A percentile compares a stretch with the other conserved stretches of the same genome.
These are phyloP conservation scores for Tethya wilhelma DNA, from an alignment of 37 sponge, comb jelly and placozoan genomes.

Conservation along the genomic window DNA sequence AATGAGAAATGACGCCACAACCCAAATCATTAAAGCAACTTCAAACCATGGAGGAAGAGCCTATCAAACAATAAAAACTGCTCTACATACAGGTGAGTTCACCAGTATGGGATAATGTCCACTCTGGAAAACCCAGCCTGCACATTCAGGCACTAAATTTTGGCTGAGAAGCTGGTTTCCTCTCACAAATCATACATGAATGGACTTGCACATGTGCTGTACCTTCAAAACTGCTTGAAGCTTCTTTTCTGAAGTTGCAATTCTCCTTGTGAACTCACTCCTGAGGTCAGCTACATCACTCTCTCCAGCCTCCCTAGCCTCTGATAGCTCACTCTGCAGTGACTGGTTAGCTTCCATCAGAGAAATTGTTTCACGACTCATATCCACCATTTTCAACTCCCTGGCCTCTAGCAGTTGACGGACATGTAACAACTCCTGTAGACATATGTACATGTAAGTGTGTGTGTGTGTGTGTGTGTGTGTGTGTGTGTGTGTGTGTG, in stretches of 20 bases:
- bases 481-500: too few species aligned
- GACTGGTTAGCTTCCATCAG: slow-evolving; percentile 67
- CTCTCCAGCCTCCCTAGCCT: slow-evolving; percentile 31
- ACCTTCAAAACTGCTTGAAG: slow-evolving; percentile 68
- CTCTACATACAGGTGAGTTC: too few species aligned
- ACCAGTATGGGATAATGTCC: too few species aligned
- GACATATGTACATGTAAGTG: too few species aligned
- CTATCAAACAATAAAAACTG: too few species aligned
- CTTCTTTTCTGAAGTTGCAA: slow-evolving; percentile 73
- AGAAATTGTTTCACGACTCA: slow-evolving; percentile 56
- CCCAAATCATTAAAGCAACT: too few species aligned
- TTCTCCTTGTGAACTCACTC: slow-evolving; percentile 68
- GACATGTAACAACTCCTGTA: slow-evolving; percentile 60
- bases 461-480: too few species aligned
- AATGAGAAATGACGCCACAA: background rate
- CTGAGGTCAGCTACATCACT: slow-evolving; percentile 55
- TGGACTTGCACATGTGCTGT: background rate
- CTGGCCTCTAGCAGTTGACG: slow-evolving; percentile 61
- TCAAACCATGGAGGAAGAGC: too few species aligned
- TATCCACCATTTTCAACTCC: slow-evolving; percentile 70
- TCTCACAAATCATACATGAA: background rate
- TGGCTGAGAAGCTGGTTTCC: too few species aligned
- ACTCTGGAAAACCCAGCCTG: too few species aligned
- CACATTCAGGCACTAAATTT: too few species aligned
- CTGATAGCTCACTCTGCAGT: slow-evolving; percentile 62